Percentiles rank a stretch among this genome's conserved stretches.
Evolutionary conservation across 2,113 vertebrate genomes (phyloP).

Genomic region (Gymnogyps californianus): DNA sequence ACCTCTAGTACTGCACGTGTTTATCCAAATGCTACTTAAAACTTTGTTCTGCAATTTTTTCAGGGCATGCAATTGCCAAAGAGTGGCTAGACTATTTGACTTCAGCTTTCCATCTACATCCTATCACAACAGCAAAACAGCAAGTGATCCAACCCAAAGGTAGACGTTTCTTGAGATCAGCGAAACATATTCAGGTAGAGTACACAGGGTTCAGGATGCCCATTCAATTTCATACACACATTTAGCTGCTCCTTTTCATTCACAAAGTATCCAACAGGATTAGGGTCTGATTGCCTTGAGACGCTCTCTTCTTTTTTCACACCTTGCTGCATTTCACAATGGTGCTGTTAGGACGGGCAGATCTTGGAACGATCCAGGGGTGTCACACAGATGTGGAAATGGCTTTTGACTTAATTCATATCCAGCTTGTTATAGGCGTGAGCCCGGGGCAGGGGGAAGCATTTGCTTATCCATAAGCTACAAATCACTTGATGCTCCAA

Average conservation of each 20-base stretch:
- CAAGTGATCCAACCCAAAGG: background rate
- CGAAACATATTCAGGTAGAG: background rate
- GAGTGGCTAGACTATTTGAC: background rate
- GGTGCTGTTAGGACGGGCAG: background rate
- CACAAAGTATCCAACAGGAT: background rate
- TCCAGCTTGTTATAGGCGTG: rapidly evolving
- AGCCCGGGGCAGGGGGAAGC: background rate
- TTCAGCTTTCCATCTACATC: background rate
- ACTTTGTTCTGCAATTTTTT: background rate
- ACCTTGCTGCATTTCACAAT: background rate
- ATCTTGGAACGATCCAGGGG: background rate
- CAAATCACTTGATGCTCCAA: background rate
- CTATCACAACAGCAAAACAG: background rate
- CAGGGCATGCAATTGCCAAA: background rate
- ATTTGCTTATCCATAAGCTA: background rate
- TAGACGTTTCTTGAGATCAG: background rate
- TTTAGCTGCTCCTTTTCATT: background rate
- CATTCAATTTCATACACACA: background rate
- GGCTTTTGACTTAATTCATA: background rate
- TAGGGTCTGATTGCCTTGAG: background rate
- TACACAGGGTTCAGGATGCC: rapidly evolving
- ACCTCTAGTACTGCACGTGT: background rate
- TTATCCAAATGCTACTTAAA: background rate
- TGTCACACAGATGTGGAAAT: background rate
- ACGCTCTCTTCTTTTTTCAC: background rate